Evolutionary conservation across 1,140 invertebrate species (phyloP).

Genomic region (Conus ventricosus): DNA sequence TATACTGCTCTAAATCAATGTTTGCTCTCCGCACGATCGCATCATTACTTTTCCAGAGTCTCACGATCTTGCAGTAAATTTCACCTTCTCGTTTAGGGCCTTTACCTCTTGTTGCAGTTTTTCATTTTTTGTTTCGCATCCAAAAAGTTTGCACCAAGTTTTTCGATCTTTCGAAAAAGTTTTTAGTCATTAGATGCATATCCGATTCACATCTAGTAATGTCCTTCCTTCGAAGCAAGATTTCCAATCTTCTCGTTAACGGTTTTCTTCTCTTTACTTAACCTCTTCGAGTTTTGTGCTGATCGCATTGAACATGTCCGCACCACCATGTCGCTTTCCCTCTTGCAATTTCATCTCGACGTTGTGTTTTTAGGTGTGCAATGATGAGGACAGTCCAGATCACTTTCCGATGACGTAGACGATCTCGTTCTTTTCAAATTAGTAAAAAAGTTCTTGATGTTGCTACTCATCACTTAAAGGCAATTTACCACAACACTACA

Average conservation of each 20-base stretch:
- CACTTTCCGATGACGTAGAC: background rate
- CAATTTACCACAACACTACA: no score
- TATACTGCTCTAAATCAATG: background rate
- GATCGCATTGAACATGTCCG: background rate
- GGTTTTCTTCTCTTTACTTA: background rate
- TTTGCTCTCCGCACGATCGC: background rate
- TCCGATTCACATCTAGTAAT: background rate
- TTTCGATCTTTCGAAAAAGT: background rate
- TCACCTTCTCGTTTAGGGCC: no score
- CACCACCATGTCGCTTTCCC: background rate
- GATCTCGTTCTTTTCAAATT: background rate
- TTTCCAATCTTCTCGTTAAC: background rate
- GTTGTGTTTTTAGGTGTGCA: background rate
- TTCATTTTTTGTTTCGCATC: background rate
- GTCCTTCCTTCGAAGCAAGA: background rate
- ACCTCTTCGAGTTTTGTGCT: background rate
- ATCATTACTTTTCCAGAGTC: background rate
- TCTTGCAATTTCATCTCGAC: background rate
- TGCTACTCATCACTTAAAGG: no score
- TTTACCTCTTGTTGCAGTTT: no score
- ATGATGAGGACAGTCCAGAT: background rate
- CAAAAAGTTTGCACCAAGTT: background rate
- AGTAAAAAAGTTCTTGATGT: no score
- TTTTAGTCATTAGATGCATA: background rate
- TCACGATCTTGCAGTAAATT: background rate